Conservation (phyloP, 2,113 vertebrate species). For the Fulica atra region DNA sequence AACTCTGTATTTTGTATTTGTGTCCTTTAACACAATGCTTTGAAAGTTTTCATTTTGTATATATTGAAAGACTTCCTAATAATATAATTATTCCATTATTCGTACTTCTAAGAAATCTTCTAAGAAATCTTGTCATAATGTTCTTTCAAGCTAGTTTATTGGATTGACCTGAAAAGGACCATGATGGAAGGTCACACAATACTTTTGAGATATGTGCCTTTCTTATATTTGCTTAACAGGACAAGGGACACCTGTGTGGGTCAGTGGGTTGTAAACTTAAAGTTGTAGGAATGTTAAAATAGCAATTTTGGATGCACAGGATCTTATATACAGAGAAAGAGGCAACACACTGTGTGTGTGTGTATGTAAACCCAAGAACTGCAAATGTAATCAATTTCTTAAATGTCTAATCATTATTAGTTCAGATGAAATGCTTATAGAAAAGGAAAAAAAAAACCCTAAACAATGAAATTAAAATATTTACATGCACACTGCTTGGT, state of each 20-base stretch:
- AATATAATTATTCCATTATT: neutral
- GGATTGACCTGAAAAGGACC: neutral
- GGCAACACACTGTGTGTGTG: neutral
- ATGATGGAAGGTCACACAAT: neutral
- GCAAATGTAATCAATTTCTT: neutral
- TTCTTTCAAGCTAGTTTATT: neutral
- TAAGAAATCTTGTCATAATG: neutral
- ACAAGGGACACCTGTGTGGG: neutral
- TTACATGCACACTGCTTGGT: rapidly evolving
- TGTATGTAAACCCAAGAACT: neutral
- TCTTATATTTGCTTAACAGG: neutral
- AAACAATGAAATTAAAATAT: neutral
- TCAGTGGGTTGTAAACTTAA: neutral
- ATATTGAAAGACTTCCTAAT: neutral
- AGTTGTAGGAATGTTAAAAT: neutral
- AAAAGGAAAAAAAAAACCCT: neutral
- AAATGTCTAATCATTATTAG: neutral
- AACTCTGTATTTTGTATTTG: neutral
- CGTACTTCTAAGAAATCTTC: neutral
- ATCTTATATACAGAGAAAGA: neutral
- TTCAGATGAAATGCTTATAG: neutral
- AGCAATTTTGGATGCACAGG: neutral
- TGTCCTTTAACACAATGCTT: neutral
- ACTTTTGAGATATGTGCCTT: neutral
- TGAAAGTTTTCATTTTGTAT: neutral